Conservation (phyloP, 92 coral and sea anemone genomes). For the Diadumene lineata region DNA sequence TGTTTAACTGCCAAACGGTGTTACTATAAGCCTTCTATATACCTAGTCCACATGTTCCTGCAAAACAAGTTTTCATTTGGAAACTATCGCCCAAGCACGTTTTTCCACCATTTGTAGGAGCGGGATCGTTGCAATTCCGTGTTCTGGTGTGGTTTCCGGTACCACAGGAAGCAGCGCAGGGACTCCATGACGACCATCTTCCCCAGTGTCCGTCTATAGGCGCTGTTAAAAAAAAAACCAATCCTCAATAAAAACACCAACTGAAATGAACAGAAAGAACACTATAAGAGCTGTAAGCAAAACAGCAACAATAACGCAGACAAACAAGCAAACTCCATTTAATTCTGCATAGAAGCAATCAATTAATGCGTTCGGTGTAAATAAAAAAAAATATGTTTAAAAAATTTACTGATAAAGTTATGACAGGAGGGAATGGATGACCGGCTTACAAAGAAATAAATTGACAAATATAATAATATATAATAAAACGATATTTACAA, state of each 20-base stretch:
- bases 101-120: constrained; percentile 66
- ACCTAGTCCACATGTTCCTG: constrained; percentile 77
- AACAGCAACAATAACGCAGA: neutral
- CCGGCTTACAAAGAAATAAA: too few relatives aligned
- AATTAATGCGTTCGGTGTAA: too few relatives aligned
- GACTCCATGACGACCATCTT: constrained; percentile 85
- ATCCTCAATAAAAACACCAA: neutral
- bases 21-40: neutral
- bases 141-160: constrained; percentile 60
- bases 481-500: neutral
- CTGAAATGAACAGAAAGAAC: neutral
- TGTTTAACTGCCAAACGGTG: neutral
- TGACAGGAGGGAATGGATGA: too few relatives aligned
- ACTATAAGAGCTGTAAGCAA: neutral
- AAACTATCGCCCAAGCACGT: constrained; percentile 33
- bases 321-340: too few relatives aligned
- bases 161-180: constrained; percentile 72
- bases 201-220: constrained; percentile 87
- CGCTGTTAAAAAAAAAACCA: constrained; percentile 32
- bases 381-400: too few relatives aligned
- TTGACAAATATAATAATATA: neutral
- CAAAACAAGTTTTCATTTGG: constrained; percentile 36
- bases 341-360: too few relatives aligned
- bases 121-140: constrained; percentile 76
- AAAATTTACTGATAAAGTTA: too few relatives aligned